These are phyloP conservation scores for Cosmia pyralina DNA, from an alignment of 2,888 invertebrate genomes.

Conservation along the genomic window DNA sequence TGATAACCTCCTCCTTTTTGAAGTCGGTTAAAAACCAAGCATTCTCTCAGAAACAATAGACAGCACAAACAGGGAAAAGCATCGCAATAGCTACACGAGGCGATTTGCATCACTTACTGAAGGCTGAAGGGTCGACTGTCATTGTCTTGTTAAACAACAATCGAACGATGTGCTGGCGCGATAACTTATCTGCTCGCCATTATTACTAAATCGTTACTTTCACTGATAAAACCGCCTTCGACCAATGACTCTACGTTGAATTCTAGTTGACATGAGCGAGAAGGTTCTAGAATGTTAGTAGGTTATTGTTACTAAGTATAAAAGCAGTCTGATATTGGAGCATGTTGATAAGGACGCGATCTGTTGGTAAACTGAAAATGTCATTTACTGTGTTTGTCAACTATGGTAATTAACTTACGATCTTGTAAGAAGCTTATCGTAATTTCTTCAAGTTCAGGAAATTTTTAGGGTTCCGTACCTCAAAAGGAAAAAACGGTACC, in stretches of 20 bases:
- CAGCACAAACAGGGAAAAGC: background rate
- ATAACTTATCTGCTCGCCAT: constrained; percentile 54
- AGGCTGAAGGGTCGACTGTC: constrained; percentile 35
- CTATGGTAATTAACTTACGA: too few species aligned
- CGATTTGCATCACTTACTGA: constrained; percentile 35
- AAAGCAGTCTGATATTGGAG: background rate
- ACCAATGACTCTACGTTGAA: constrained; percentile 27
- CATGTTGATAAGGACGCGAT: constrained; percentile 17
- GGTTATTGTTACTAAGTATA: constrained; percentile 23
- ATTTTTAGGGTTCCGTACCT: too few species aligned
- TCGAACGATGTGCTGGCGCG: constrained; percentile 46
- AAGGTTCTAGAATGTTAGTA: constrained; percentile 43
- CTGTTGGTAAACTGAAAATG: background rate
- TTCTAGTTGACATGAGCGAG: background rate
- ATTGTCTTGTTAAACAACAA: constrained; percentile 39
- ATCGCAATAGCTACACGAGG: constrained; percentile 45
- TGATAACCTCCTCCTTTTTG: too few species aligned
- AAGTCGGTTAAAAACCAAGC: too few species aligned
- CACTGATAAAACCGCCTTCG: constrained; percentile 43
- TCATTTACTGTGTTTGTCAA: too few species aligned
- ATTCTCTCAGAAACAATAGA: background rate
- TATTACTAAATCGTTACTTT: constrained; percentile 19
- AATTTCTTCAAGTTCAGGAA: too few species aligned
- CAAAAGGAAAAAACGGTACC: too few species aligned
- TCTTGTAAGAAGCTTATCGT: too few species aligned